Conservation (phyloP, 2,113 vertebrate genomes). For the Engystomops pustulosus region DNA sequence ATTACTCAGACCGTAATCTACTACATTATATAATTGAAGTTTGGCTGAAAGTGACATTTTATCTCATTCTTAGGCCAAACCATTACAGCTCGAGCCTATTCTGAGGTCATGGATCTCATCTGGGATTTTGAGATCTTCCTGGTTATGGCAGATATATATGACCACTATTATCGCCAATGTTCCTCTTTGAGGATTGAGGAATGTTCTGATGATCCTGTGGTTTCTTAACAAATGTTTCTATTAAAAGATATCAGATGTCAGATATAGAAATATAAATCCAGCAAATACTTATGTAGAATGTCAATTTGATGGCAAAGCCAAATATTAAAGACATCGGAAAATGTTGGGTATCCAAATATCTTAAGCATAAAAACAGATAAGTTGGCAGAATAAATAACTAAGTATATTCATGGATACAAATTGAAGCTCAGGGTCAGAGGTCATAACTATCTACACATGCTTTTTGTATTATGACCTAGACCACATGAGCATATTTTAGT, state of each 20-base stretch:
- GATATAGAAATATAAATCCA: constrained; percentile 4
- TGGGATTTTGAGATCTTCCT: background rate
- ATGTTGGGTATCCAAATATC: background rate
- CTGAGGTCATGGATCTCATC: constrained; percentile 14
- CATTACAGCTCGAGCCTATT: background rate
- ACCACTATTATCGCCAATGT: constrained; percentile 6
- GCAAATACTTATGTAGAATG: background rate
- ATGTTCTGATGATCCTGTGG: background rate
- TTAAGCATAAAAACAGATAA: background rate
- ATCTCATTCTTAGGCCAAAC: background rate
- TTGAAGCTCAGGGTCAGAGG: background rate
- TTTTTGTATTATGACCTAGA: background rate
- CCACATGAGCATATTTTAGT: too few species aligned
- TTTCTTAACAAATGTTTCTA: constrained; percentile 7
- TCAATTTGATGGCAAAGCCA: constrained; percentile 8
- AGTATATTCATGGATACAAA: background rate
- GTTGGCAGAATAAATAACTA: background rate
- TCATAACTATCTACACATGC: background rate
- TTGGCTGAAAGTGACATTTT: constrained; percentile 1
- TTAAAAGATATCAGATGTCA: background rate
- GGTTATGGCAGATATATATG: constrained; percentile 2
- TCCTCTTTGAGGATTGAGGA: background rate
- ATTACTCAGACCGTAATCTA: background rate
- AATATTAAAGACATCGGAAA: background rate
- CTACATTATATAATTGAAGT: background rate